Conservation (phyloP, 53 echinoderm and acorn worm species). For the Actinopyga echinites region DNA sequence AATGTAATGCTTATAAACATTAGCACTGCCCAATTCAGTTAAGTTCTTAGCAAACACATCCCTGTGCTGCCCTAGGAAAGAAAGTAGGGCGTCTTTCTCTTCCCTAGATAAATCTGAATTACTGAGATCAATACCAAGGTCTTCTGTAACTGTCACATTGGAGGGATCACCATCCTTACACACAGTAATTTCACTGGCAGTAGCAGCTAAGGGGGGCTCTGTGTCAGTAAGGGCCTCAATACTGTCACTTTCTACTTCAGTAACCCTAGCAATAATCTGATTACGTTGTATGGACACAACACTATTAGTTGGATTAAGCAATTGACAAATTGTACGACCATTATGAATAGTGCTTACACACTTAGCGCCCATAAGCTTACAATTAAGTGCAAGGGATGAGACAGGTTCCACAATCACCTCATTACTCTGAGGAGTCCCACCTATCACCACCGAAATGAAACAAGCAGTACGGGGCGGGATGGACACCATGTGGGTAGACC, state of each 20-base stretch:
- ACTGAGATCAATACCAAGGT: neutral
- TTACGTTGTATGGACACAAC: neutral
- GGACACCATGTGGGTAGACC: neutral
- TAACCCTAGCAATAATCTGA: neutral
- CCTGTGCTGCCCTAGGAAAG: neutral
- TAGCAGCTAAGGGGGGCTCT: neutral
- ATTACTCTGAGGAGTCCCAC: neutral
- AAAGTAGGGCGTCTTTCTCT: neutral
- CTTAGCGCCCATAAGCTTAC: conserved; percentile 1
- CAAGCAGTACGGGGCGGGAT: neutral
- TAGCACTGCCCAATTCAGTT: neutral
- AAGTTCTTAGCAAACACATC: neutral
- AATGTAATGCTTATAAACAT: neutral
- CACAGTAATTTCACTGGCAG: neutral
- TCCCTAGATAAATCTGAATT: neutral
- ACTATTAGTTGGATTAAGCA: neutral
- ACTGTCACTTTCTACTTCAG: neutral
- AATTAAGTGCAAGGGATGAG: too few relatives aligned
- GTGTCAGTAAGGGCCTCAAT: neutral
- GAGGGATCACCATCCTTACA: neutral
- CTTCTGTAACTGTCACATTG: neutral
- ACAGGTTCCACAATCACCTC: neutral
- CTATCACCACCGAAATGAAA: neutral
- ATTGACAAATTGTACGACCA: neutral
- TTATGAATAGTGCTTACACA: neutral